phyloP scores from a whole-genome alignment of 2,113 vertebrate species.

The Rhinoderma darwinii region DNA sequence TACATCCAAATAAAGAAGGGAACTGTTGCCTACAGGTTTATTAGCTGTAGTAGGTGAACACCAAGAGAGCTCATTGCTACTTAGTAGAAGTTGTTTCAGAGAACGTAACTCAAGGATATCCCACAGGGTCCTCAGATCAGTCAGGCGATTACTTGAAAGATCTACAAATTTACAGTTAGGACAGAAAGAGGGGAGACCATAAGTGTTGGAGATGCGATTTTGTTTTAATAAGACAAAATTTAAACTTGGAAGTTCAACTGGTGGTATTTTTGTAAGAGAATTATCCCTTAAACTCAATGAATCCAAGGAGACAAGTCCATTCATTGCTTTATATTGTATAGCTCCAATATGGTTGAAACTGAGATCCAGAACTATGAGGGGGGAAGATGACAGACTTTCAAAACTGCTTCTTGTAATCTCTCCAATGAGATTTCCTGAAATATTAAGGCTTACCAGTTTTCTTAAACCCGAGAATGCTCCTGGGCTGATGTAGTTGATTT shows the following conservation, averaged over 20 bases:
- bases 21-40: not conserved
- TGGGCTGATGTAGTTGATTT: slow-evolving; percentile 47
- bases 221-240: slow-evolving; percentile 41
- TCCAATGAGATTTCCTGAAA: slow-evolving; percentile 62
- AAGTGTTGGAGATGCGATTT: slow-evolving; percentile 53
- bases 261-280: slow-evolving; percentile 30
- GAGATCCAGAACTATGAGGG: slow-evolving; percentile 43
- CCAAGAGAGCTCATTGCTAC: slow-evolving; percentile 19
- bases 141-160: slow-evolving; percentile 59
- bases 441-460: slow-evolving; percentile 55
- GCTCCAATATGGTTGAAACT: slow-evolving; percentile 61
- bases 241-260: slow-evolving; percentile 40
- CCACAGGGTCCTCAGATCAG: slow-evolving; percentile 43
- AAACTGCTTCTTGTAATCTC: slow-evolving; percentile 39
- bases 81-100: slow-evolving; percentile 54
- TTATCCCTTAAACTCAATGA: slow-evolving; percentile 61
- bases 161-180: slow-evolving; percentile 48
- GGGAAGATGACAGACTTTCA: slow-evolving; percentile 28
- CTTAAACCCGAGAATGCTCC: slow-evolving; percentile 57
- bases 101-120: not conserved
- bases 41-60: not conserved
- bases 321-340: slow-evolving; percentile 50
- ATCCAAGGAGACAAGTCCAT: slow-evolving; percentile 31
- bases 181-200: slow-evolving; percentile 41
- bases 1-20: slow-evolving; percentile 55